Conservation (phyloP, 2,113 vertebrate species). For the Anhinga anhinga region DNA sequence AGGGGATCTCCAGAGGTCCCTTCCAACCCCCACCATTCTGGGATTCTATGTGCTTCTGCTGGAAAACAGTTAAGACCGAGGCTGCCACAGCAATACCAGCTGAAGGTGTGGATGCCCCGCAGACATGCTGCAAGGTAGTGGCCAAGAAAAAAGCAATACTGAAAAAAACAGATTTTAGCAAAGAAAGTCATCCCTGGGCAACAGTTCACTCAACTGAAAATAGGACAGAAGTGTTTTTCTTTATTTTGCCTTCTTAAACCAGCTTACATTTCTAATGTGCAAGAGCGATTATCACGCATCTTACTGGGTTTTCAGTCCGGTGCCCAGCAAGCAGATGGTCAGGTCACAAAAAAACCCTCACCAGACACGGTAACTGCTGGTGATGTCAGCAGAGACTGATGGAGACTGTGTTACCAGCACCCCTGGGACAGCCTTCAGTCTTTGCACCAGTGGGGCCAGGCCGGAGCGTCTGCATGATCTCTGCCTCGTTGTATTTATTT, state of each 20-base stretch:
- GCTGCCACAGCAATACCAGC: neutral
- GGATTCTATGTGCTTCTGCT: neutral
- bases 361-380: fast-evolving
- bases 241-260: neutral
- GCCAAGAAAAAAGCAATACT: neutral
- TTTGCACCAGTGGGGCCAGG: neutral
- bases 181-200: neutral
- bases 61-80: neutral
- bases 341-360: neutral
- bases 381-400: neutral
- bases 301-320: neutral
- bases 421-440: neutral
- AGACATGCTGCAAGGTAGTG: neutral
- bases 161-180: neutral
- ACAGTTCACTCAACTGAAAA: neutral
- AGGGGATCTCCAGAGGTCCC: too few relatives aligned
- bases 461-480: fast-evolving
- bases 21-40: too few relatives aligned
- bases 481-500: neutral
- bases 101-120: neutral
- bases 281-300: fast-evolving
- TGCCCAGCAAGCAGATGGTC: neutral
- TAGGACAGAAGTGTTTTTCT: neutral
- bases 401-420: neutral
- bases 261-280: fast-evolving